Base-by-base conservation (phyloP, 1,140 invertebrate genomes). In the Diploscapter pachys region DNA sequence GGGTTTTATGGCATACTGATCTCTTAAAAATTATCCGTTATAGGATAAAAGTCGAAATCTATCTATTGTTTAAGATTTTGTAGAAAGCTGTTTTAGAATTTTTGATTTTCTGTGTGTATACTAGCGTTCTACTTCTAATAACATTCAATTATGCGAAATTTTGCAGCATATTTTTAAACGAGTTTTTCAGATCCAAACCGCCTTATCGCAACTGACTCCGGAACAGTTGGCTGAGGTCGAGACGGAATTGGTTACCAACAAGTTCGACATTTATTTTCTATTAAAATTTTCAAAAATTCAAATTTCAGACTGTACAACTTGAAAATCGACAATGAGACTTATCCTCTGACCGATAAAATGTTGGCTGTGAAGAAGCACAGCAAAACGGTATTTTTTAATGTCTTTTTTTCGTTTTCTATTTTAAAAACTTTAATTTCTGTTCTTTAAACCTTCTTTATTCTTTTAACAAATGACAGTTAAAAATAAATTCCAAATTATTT, bases 351-450 rank as follows among this genome's bases (percentile, higher is more conserved):
- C 3, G 89, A 90, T 54, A 91, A 92, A 48, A 91, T 93, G 88
- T 88, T 95, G 0, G 87, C 88, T 64, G 89, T 98, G 0, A 95
- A 93, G 84, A 90, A 90, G 77, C 90, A 90, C 76, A 90, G 92
- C 79, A 97, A 97, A 86, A 31, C 31, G 31, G 31, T 31, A 31
- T 31, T 31, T 31, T 31, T 31, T 0, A 31, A 31, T 31, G n/a
- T 31, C 1, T 31, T 31, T 31, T 31, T 31, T 31, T 31, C 1
- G 31, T 31, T 31, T 31, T 31, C 31, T 31, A 31, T 31, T 31
- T 31, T 31, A 31, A 31, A 31, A 31, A 0, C 31, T 31, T 31
- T 31, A 31, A 31, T 31, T 31, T 31, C 31, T 31, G 31, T 31
- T 31, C 31, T 0, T 31, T 31, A 31, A 31, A 31, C 31, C 31